A percentile compares a stretch with the other conserved stretches of the same genome.
phyloP scores from a whole-genome alignment of 2,888 invertebrate genomes.

The Athalia circularis region DNA sequence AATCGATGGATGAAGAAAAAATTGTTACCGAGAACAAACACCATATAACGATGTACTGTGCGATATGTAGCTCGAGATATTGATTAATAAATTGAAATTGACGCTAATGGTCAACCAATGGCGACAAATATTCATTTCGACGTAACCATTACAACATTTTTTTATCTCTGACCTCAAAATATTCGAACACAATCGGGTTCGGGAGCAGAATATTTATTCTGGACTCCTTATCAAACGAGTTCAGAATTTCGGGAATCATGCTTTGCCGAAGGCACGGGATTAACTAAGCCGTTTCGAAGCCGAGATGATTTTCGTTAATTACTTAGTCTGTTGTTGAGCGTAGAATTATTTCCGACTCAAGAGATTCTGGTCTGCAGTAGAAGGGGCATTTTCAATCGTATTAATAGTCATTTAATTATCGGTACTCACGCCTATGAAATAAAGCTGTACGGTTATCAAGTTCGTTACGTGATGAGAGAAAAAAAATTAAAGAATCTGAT shows the following conservation, averaged over 20 bases:
- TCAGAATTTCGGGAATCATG: background rate
- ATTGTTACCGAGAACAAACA: too few relatives aligned
- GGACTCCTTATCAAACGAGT: background rate
- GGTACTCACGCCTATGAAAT: background rate
- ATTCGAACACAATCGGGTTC: too few relatives aligned
- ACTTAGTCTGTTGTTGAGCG: constrained; percentile 6
- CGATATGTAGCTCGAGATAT: background rate
- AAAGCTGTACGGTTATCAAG: too few relatives aligned
- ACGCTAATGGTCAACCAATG: background rate
- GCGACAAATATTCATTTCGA: background rate
- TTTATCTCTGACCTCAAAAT: too few relatives aligned
- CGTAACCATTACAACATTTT: background rate
- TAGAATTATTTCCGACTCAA: background rate
- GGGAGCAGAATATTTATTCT: too few relatives aligned
- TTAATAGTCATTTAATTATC: background rate
- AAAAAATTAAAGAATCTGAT: background rate
- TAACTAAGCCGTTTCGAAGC: background rate
- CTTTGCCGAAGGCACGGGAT: background rate
- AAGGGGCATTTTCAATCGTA: background rate
- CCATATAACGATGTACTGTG: background rate
- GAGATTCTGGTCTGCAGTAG: background rate
- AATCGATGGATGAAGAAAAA: background rate
- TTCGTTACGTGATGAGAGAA: background rate
- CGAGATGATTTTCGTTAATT: constrained; percentile 18
- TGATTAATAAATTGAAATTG: constrained; percentile 3